Conservation (phyloP, 2,797 vertebrate genomes). For the Channallabes apus region DNA sequence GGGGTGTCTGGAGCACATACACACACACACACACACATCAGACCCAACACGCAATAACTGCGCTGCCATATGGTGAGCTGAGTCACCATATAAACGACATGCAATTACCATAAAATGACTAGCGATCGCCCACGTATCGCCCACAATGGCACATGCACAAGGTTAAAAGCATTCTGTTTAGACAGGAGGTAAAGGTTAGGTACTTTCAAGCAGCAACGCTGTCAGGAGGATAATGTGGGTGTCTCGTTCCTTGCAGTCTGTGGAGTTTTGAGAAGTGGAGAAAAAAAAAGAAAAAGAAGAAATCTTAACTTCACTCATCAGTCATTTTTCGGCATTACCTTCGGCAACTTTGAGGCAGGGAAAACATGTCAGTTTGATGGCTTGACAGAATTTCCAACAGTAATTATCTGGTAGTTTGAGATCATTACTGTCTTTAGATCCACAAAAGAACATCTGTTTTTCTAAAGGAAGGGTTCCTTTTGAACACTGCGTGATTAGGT, state of each 20-base stretch:
- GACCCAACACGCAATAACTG: not conserved
- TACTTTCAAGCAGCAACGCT: constrained; percentile 48
- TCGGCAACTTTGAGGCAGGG: constrained; percentile 74
- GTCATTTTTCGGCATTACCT: constrained; percentile 62
- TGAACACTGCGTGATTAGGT: constrained; percentile 41
- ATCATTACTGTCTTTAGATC: constrained; percentile 68
- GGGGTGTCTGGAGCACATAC: not conserved
- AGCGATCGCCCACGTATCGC: not conserved
- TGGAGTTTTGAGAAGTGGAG: constrained; percentile 2
- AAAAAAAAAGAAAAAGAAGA: constrained; percentile 42
- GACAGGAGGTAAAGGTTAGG: constrained; percentile 53
- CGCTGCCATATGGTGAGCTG: constrained; percentile 22
- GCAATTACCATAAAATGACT: constrained; percentile 33
- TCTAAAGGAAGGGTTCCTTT: constrained; percentile 34
- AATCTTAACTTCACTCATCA: constrained; percentile 46
- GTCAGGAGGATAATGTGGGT: constrained; percentile 55
- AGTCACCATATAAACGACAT: constrained; percentile 20
- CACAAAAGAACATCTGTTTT: constrained; percentile 55
- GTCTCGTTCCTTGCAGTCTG: constrained; percentile 61
- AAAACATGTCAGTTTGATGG: constrained; percentile 66
- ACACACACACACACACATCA: not conserved
- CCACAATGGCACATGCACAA: constrained; percentile 20
- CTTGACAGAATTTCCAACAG: constrained; percentile 70
- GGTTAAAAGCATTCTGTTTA: constrained; percentile 48
- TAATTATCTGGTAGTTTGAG: constrained; percentile 73